Percentiles rank a stretch among this genome's conserved stretches.
Evolutionary conservation across 2,113 vertebrate genomes (phyloP).

Genomic region (Festucalex cinctus): DNA sequence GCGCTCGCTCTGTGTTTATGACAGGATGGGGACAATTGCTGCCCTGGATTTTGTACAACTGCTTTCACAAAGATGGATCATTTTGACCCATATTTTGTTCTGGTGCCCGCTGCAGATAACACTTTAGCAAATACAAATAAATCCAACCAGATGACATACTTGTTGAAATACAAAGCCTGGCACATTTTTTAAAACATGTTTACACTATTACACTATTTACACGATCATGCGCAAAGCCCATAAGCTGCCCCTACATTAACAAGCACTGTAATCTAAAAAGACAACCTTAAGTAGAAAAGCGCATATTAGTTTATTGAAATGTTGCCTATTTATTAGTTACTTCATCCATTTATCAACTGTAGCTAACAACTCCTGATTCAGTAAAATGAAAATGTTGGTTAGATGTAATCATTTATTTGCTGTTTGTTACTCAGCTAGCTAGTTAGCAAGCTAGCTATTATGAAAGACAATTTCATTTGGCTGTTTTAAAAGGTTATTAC

Average conservation of each 20-base stretch:
- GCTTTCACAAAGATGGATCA: conserved; percentile 25
- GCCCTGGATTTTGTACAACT: conserved; percentile 42
- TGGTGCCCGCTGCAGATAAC: background rate
- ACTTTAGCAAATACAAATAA: background rate
- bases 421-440: no score
- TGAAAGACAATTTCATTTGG: background rate
- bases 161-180: background rate
- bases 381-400: background rate
- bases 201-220: background rate
- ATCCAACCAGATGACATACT: background rate
- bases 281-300: background rate
- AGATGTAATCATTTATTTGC: no score
- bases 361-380: background rate
- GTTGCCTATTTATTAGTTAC: background rate
- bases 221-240: background rate
- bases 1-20: conserved; percentile 8
- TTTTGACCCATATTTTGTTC: conserved; percentile 46
- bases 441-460: no score
- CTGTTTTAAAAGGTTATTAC: conserved; percentile 5
- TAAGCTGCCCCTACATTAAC: background rate
- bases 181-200: background rate
- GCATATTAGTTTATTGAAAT: background rate
- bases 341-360: background rate
- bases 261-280: background rate
- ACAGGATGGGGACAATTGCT: conserved; percentile 32